Evolutionary conservation across 2,113 vertebrate species (phyloP).

Genomic region (Lucifuga dentata): DNA sequence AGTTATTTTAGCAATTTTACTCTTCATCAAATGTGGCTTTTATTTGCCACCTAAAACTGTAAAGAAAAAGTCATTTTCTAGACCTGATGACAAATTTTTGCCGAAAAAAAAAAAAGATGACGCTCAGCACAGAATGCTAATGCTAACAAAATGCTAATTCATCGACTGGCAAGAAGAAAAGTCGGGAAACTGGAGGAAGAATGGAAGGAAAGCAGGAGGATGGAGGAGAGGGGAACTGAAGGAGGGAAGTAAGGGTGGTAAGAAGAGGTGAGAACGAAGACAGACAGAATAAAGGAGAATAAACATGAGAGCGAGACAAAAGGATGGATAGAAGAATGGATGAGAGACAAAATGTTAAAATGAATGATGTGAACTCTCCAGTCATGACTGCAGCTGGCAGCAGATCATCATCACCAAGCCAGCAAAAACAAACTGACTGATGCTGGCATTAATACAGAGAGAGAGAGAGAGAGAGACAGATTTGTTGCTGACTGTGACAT

Average conservation of each 20-base stretch:
- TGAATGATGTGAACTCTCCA: conserved; percentile 63
- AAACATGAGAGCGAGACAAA: too few species aligned
- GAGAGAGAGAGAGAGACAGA: conserved; percentile 36
- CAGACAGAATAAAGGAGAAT: too few species aligned
- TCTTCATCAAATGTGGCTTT: too few species aligned
- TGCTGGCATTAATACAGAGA: conserved; percentile 49
- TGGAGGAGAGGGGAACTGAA: not conserved
- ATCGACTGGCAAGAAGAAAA: not conserved
- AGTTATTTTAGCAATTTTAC: too few species aligned
- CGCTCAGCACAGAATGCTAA: not conserved
- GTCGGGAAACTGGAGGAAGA: not conserved
- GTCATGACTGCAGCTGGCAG: conserved; percentile 68
- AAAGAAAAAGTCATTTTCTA: conserved; percentile 7
- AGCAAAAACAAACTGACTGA: conserved; percentile 60
- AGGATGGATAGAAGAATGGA: too few species aligned
- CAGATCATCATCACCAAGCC: conserved; percentile 44
- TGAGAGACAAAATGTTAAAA: conserved; percentile 71
- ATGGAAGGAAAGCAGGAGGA: not conserved
- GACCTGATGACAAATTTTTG: conserved; percentile 1
- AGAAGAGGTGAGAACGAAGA: too few species aligned
- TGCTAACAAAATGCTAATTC: conserved; percentile 20
- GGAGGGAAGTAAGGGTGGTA: too few species aligned
- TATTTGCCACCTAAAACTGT: too few species aligned
- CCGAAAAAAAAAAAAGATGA: not conserved
- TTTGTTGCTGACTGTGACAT: too few species aligned